Percentiles rank a stretch among this genome's conserved stretches.
phyloP scores from a whole-genome alignment of 2,888 invertebrate genomes.

The Monopis laevigella region DNA sequence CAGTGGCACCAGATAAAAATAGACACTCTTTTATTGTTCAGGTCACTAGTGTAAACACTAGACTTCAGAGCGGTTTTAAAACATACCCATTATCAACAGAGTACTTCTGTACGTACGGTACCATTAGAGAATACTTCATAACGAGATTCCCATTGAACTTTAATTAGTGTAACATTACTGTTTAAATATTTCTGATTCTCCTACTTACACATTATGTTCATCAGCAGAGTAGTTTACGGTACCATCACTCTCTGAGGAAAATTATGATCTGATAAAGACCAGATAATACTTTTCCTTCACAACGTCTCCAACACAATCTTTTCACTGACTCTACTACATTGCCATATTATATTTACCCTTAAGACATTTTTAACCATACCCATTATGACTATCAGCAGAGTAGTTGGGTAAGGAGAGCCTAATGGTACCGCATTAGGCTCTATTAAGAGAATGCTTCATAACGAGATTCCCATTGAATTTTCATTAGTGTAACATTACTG shows the following conservation, averaged over 20 bases:
- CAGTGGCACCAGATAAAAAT: too few relatives aligned
- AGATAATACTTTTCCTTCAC: slow-evolving; percentile 74
- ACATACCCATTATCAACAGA: slow-evolving; percentile 68
- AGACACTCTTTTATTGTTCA: too few relatives aligned
- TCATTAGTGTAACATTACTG: slow-evolving; percentile 72
- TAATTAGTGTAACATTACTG: slow-evolving; percentile 72
- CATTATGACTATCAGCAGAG: too few relatives aligned
- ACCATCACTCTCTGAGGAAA: slow-evolving; percentile 69
- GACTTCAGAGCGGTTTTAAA: too few relatives aligned
- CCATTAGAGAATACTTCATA: slow-evolving; percentile 73
- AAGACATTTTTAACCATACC: too few relatives aligned
- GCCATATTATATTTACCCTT: too few relatives aligned
- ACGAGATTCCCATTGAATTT: slow-evolving; percentile 68
- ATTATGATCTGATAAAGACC: too few relatives aligned
- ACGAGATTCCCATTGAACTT: slow-evolving; percentile 68
- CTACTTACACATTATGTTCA: slow-evolving; percentile 64
- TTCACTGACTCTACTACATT: slow-evolving; percentile 70
- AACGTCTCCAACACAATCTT: slow-evolving; percentile 69
- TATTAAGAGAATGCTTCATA: slow-evolving; percentile 73
- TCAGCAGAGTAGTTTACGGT: slow-evolving; percentile 70
- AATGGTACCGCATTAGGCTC: too few relatives aligned
- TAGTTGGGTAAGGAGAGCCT: too few relatives aligned
- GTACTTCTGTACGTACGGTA: slow-evolving; percentile 69
- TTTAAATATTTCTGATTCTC: too few relatives aligned
- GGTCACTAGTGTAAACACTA: too few relatives aligned